Evolutionary conservation across 1,140 invertebrate genomes (phyloP), one percentile per base, ranked within the genome.

Genomic region (Oedothorax gibbosus): DNA sequence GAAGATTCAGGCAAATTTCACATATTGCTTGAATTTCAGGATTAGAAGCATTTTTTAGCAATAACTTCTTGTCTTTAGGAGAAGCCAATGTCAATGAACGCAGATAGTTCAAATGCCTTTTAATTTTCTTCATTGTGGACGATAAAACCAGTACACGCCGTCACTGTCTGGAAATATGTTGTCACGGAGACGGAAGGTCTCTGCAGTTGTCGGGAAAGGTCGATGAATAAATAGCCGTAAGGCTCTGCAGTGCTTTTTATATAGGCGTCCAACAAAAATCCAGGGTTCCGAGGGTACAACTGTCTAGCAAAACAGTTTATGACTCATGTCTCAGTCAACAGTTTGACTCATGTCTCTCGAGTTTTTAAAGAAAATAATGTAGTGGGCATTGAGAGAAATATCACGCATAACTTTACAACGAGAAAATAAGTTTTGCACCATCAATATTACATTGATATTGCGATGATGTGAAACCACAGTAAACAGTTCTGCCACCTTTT

Each of bases 281-380:
- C 49, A 6, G 49, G 57, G 11, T 68, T 80, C 21, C 60, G 18
- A 6, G 78, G 65, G 60, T 57, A 71, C 51, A 62, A 15, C 56
- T 81, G 78, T 4, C 66, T n/a, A 15, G 49, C 78, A 54, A 81
- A 71, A 60, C 66, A 81, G 62, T 64, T 71, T 8, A 71, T n/a
- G n/a, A n/a, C n/a, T n/a, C n/a, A n/a, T n/a, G n/a, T n/a, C n/a
- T n/a, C n/a, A n/a, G n/a, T n/a, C n/a, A n/a, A n/a, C n/a, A n/a
- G n/a, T 51, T 60, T 71, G 66, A 9, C 18, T 18, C 4, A 62
- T 49, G 12, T 81, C 78, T 7, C 66, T 15, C 15, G 53, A 15
- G n/a, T 81, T 81, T 54, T 71, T 81, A 71, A 81, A 81, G 18
- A 81, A 69, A 50, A 81, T 81, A 7, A 81, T 71, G 10, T 71